Conservation (phyloP, 2,888 invertebrate genomes). For the Trichogramma evanescens region DNA sequence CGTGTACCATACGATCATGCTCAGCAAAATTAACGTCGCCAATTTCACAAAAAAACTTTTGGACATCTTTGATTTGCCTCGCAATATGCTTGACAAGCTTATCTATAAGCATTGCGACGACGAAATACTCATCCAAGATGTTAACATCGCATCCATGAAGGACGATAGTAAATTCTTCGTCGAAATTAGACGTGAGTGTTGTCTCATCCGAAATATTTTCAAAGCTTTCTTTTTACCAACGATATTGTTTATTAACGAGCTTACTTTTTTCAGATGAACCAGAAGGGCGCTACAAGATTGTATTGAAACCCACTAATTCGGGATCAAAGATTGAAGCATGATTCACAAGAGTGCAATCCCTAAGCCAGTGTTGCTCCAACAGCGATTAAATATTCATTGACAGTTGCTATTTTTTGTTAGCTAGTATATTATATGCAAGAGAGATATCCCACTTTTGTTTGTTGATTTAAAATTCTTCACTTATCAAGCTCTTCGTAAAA, state of each 20-base stretch:
- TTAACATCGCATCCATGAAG: constrained; percentile 74
- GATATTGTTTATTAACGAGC: neutral
- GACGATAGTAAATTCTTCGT: constrained; percentile 69
- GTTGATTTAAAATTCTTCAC: too few relatives aligned
- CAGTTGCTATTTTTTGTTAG: too few relatives aligned
- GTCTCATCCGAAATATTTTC: neutral
- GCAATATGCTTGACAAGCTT: constrained; percentile 52
- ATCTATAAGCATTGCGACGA: constrained; percentile 80
- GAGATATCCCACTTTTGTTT: too few relatives aligned
- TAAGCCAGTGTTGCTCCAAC: too few relatives aligned
- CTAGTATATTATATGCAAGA: too few relatives aligned
- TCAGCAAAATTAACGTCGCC: constrained; percentile 22
- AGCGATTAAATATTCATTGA: too few relatives aligned
- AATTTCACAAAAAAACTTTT: constrained; percentile 41
- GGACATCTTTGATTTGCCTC: constrained; percentile 39
- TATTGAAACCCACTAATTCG: too few relatives aligned
- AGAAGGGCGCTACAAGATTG: too few relatives aligned
- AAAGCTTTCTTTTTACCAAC: neutral
- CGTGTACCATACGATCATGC: constrained; percentile 59
- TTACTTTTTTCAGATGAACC: neutral
- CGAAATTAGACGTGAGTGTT: constrained; percentile 40
- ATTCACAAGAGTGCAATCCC: too few relatives aligned
- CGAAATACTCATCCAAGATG: constrained; percentile 76
- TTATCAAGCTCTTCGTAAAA: too few relatives aligned
- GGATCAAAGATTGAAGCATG: too few relatives aligned